These are phyloP conservation scores for Junonia oenone DNA, from an alignment of 2,888 invertebrate species.

Conservation along the genomic window DNA sequence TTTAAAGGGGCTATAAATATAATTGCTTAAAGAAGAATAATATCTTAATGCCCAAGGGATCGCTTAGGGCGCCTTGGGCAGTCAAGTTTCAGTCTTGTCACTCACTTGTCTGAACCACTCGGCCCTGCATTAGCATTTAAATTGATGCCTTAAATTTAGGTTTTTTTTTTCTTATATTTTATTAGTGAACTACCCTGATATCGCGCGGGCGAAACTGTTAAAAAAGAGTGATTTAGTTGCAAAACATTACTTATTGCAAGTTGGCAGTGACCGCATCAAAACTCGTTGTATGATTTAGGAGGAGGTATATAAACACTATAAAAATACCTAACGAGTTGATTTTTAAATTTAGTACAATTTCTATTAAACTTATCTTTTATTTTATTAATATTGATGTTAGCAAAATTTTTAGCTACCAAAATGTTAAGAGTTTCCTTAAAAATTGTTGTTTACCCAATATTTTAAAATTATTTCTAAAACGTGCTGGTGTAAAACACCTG, in stretches of 20 bases:
- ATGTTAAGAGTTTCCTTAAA: not conserved
- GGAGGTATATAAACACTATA: no score
- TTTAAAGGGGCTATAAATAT: conserved; percentile 50
- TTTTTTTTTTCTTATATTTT: conserved; percentile 30
- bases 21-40: conserved; percentile 58
- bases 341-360: no score
- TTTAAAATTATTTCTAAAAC: not conserved
- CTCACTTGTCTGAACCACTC: conserved; percentile 58
- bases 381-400: no score
- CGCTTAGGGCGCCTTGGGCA: conserved; percentile 48
- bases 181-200: no score
- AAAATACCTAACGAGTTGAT: no score
- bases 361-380: no score
- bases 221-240: no score
- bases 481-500: not conserved
- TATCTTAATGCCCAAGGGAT: conserved; percentile 56
- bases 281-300: no score
- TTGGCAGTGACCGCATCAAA: no score
- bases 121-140: conserved; percentile 61
- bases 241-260: no score
- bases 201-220: no score
- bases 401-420: not conserved
- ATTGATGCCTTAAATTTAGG: conserved; percentile 50
- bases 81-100: conserved; percentile 57
- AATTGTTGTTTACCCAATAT: not conserved